phyloP scores from a whole-genome alignment of 1,140 invertebrate species.

The Cherax destructor region DNA sequence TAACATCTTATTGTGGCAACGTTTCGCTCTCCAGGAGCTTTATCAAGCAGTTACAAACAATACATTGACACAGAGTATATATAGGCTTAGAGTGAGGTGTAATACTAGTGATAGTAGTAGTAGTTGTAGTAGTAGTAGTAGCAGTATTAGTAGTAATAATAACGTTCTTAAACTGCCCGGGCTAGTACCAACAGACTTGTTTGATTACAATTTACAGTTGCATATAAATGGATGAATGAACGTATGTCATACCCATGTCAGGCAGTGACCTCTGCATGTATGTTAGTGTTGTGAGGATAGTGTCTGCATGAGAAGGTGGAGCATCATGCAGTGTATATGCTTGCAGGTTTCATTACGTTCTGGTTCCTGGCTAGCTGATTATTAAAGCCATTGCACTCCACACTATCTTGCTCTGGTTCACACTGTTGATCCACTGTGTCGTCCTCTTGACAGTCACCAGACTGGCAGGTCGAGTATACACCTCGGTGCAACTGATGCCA shows the following conservation, averaged over 20 bases:
- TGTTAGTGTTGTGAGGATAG: neutral
- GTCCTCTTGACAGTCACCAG: neutral
- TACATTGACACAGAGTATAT: too few relatives aligned
- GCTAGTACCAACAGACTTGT: neutral
- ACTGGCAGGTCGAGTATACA: slow-evolving; percentile 12
- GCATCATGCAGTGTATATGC: slow-evolving; percentile 1
- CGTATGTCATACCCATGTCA: slow-evolving; percentile 14
- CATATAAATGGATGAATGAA: neutral
- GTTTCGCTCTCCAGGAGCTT: too few relatives aligned
- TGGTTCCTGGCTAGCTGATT: slow-evolving; percentile 24
- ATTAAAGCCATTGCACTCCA: slow-evolving; percentile 12
- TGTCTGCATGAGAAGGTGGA: slow-evolving; percentile 2
- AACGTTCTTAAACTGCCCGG: neutral
- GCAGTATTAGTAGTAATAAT: too few relatives aligned
- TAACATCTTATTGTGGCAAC: too few relatives aligned
- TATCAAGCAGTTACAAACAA: too few relatives aligned
- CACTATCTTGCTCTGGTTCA: neutral
- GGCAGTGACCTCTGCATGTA: slow-evolving; percentile 6
- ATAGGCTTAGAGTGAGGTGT: too few relatives aligned
- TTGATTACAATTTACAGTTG: slow-evolving; percentile 2
- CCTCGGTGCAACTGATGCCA: neutral
- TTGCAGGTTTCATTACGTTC: neutral
- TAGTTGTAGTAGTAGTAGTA: too few relatives aligned
- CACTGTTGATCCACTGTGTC: slow-evolving; percentile 14
- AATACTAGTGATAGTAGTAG: too few relatives aligned